Evolutionary conservation across 2,888 invertebrate genomes (phyloP), one percentile per base, ranked within the genome.

Genomic region (Blastobasis lacticolella): DNA sequence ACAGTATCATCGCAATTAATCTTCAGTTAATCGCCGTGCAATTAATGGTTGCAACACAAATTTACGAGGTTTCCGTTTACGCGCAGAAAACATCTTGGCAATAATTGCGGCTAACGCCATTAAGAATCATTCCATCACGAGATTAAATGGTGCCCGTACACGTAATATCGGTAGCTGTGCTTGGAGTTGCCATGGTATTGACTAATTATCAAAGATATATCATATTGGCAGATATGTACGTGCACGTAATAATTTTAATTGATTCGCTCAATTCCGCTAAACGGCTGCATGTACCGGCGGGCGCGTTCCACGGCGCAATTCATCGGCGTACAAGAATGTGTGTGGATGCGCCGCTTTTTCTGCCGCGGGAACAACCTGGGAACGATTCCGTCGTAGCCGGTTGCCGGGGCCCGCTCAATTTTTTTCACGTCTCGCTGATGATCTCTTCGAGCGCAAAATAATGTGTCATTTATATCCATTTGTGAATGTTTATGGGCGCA

Each of bases 401-500:
- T 71, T 70, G 59, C 60, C 56, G 60, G 65, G 63, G 62, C 54
- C 62, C 61, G 57, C 62, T 66, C 67, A 68, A 71, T 66, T 64
- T 75, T 23, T 76, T 73, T 75, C 73, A 70, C 64, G 57, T 67
- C 63, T 60, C 58, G 60, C 65, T 65, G 71, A 67, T 63, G 68
- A 66, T 71, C 64, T 66, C 65, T 61, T 62, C 64, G 63, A 69
- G 70, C 67, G 66, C 68, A 73, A 78, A 23, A 23, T 23, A 23
- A 76, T 73, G 71, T 75, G 71, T 73, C 75, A 70, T 78, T 73
- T 71, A 75, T 75, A 73, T 62, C 67, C 67, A 69, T 72, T 71
- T 70, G 67, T 67, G 66, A 71, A 67, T 68, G 66, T 71, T 66
- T 66, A 67, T 71, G 58, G 58, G 61, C 54, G 51, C 57, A 56